Evolutionary conservation across 2,113 vertebrate genomes (phyloP).

Genomic region (Pachypanchax playfairii): DNA sequence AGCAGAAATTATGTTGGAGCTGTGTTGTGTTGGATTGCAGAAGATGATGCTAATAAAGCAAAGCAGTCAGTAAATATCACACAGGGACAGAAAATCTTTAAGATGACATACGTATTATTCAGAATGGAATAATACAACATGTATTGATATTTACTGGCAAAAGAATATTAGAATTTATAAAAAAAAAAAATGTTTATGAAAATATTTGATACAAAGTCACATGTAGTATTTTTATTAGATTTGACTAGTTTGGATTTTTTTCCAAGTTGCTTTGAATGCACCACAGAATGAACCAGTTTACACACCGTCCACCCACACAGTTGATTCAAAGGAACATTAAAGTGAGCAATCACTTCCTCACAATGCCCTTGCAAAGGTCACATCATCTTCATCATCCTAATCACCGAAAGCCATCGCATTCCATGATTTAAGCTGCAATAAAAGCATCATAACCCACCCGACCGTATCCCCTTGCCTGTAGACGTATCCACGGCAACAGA

Average conservation of each 20-base stretch:
- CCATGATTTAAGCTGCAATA: slow-evolving; percentile 67
- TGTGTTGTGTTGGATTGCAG: slow-evolving; percentile 4
- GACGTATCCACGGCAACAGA: slow-evolving; percentile 69
- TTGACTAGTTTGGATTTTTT: too few relatives aligned
- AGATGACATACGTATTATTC: background rate
- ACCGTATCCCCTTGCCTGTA: slow-evolving; percentile 47
- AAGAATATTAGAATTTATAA: too few relatives aligned
- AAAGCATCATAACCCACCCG: slow-evolving; percentile 55
- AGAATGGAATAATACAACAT: too few relatives aligned
- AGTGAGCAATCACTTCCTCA: slow-evolving; percentile 65
- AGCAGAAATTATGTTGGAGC: background rate
- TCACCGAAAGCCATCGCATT: slow-evolving; percentile 59
- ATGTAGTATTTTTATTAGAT: too few relatives aligned
- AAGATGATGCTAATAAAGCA: background rate
- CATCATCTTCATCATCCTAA: slow-evolving; percentile 68
- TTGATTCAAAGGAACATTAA: slow-evolving; percentile 56
- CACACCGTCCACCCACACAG: slow-evolving; percentile 25
- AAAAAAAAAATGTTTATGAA: too few relatives aligned
- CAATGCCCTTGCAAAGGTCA: slow-evolving; percentile 71
- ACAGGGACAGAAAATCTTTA: background rate
- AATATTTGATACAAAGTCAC: too few relatives aligned
- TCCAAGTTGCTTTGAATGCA: too few relatives aligned
- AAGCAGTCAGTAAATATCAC: background rate
- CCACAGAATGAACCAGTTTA: background rate
- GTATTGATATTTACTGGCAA: too few relatives aligned